A percentile compares a stretch with the other conserved stretches of the same genome.
phyloP scores from a whole-genome alignment of 2,797 vertebrate species.

The Gila robusta region DNA sequence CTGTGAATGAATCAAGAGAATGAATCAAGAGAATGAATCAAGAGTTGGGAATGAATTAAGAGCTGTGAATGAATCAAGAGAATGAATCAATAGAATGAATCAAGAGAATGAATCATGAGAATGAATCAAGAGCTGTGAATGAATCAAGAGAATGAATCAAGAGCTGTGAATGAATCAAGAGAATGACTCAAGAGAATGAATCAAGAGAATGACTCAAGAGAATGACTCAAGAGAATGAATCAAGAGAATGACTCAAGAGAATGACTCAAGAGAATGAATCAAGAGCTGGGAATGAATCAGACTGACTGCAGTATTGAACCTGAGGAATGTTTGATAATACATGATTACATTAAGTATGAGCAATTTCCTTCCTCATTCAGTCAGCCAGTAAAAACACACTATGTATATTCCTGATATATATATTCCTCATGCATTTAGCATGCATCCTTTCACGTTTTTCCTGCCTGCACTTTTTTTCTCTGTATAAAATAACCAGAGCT shows the following conservation, averaged over 20 bases:
- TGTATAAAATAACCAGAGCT: conserved; percentile 1
- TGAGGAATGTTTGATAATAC: neutral
- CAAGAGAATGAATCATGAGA: too few relatives aligned
- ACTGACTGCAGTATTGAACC: neutral
- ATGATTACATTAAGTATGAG: neutral
- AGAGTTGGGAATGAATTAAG: neutral
- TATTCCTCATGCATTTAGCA: neutral
- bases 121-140: too few relatives aligned
- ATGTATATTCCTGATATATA: neutral
- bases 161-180: too few relatives aligned
- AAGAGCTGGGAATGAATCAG: neutral
- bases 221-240: too few relatives aligned
- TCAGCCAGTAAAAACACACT: neutral
- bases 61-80: too few relatives aligned
- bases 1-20: too few relatives aligned
- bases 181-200: neutral
- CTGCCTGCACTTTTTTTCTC: neutral
- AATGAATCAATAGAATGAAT: too few relatives aligned
- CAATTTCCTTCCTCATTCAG: neutral
- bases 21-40: too few relatives aligned
- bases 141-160: neutral
- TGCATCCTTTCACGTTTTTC: neutral
- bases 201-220: too few relatives aligned
- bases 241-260: too few relatives aligned
- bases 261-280: too few relatives aligned